A percentile compares a stretch with the other conserved stretches of the same genome.
Conservation (phyloP, 2,113 vertebrate species). For the Rattus norvegicus region GRCr8 NC_086029.1:63927501-63928000, state of each 20-base stretch:
- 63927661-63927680: not conserved
- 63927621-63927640: not conserved
- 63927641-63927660: not conserved
- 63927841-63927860: slow-evolving; percentile 13
- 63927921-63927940: slow-evolving; percentile 53
- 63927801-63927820: not conserved
- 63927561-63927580: not conserved
- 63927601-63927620: not conserved
- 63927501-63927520: not conserved
- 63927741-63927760: not conserved
- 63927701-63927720: not conserved
- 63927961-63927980: not conserved
- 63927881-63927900: not conserved
- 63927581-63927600: not conserved
- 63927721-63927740: not conserved
- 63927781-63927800: not conserved
- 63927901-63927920: not conserved
- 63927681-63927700: not conserved
- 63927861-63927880: slow-evolving; percentile 9
- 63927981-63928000: not conserved
- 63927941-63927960: not conserved
- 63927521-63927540: not conserved
- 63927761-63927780: not conserved
- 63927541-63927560: not conserved
- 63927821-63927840: not conserved